Evolutionary conservation across 1,140 invertebrate genomes (phyloP), one percentile per base, ranked within the genome.

Genomic region (Goniozus legneri): DNA sequence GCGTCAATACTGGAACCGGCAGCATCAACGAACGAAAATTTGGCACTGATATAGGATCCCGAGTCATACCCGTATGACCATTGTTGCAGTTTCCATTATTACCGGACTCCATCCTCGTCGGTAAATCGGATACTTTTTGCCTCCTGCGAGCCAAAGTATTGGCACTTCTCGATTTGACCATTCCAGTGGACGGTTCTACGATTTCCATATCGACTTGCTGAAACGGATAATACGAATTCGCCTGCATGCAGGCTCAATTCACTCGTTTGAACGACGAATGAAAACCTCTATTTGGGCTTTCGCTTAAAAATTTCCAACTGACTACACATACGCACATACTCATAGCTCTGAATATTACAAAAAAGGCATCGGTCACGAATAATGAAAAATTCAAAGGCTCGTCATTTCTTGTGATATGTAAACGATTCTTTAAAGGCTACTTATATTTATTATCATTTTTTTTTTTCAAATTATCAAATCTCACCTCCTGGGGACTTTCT

Each of bases 1-100:
- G 84, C 1, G 85, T 85, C 27, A 87, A 67, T 7, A 82, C 81
- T 10, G 83, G 82, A 0, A 82, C 83, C n/a, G 82, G 80, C 12
- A 83, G 67, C 1, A 79, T 79, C 44, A 84, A 71, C 39, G 81
- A 77, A 12, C 82, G 81, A 59, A 88, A 87, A 70, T 88, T 88
- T 54, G 87, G 86, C 51, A 89, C 86, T 2, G 86, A 89, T 33
- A 86, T 81, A 1, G 85, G 85, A 57, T 88, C 86, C 34, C 86
- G 73, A 1, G 84, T 80, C 67, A 85, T 80, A 27, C 79, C 72
- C 41, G 34, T 63, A 53, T 41, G 46, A 27, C 35, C 37, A 32
- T 50, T 58, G 32, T 43, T 58, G n/a, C n/a, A n/a, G 53, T 47
- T 58, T 31, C 32, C 45, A 21, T 48, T 61, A 31, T 48, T 64